Base-by-base conservation (phyloP, 2,797 vertebrate genomes). In the Sphenopsis melanotis region DNA sequence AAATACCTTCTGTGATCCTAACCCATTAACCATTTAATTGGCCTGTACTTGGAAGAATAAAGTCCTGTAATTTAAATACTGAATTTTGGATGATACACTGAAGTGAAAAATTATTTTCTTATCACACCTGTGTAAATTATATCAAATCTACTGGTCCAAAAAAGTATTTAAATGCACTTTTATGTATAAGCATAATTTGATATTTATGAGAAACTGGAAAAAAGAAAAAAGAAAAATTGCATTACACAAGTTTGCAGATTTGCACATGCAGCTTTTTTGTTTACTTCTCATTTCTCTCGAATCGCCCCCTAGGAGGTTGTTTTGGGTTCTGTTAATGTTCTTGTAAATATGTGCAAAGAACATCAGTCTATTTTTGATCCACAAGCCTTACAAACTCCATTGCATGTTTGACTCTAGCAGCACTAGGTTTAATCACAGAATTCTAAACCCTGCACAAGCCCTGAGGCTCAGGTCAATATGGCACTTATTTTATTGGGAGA, bases 381-480 rank as follows among this genome's bases (percentile, higher is more conserved):
- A 11, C 11, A 41, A 64, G 41, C 32, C 30, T 95, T 34, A 52
- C 23, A 79, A 69, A 57, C 29, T 20, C 32, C 64, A 52, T 5
- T 69, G 49, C n/a, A 37, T 21, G 60, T 70, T 66, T 70, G 47
- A 53, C 53, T 90, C 44, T 56, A 77, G 36, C 55, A 91, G 56
- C 21, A 39, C 23, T 12, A 24, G 15, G 15, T 71, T 95, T 87
- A 92, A 82, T 70, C 69, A 83, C 42, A 80, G 64, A 92, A 81
- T 59, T 61, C 74, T 18, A 84, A 93, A 90, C 85, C 34, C 75
- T 92, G 80, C 10, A 3, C 59, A 17, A 3, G 26, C 64, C 87
- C 75, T 56, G 77, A 74, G 91, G 91, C 80, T 89, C 75, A 77
- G 94, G 97, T 90, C 87, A 87, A 42, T 64, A 82, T 29, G 41